phyloP scores from a whole-genome alignment of 2,113 vertebrate species.

The Corythornis madagascariensis region DNA sequence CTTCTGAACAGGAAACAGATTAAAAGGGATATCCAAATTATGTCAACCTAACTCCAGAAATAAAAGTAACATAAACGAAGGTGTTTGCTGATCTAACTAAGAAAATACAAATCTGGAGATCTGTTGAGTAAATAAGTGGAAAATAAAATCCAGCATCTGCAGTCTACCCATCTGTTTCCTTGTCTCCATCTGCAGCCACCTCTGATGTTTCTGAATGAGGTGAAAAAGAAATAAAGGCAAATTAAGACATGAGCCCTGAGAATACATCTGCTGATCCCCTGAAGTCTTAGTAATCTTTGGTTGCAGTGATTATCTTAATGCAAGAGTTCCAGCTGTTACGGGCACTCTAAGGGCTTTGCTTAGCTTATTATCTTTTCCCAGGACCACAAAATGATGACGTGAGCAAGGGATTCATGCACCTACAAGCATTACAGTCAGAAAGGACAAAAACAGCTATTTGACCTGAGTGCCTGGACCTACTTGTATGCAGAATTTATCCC shows the following conservation, averaged over 20 bases:
- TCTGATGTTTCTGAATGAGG: neutral
- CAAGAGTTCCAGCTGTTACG: neutral
- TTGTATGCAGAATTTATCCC: neutral
- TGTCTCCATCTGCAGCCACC: neutral
- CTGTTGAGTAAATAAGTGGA: neutral
- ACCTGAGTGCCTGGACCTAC: neutral
- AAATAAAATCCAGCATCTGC: neutral
- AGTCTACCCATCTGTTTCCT: neutral
- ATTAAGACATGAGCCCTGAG: neutral
- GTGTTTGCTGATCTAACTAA: neutral
- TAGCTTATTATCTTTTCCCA: neutral
- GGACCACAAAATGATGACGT: neutral
- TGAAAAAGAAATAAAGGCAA: neutral
- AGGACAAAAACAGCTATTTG: neutral
- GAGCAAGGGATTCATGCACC: neutral
- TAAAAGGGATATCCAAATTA: neutral
- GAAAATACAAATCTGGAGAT: neutral
- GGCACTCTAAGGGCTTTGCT: neutral
- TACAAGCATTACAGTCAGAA: neutral
- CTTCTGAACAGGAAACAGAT: neutral
- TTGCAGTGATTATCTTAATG: neutral
- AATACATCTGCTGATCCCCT: neutral
- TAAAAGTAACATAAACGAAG: neutral
- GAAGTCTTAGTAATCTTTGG: conserved; percentile 9
- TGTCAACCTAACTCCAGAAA: neutral